Conservation (phyloP, 2,888 invertebrate species). For the Drosophila robusta region DNA sequence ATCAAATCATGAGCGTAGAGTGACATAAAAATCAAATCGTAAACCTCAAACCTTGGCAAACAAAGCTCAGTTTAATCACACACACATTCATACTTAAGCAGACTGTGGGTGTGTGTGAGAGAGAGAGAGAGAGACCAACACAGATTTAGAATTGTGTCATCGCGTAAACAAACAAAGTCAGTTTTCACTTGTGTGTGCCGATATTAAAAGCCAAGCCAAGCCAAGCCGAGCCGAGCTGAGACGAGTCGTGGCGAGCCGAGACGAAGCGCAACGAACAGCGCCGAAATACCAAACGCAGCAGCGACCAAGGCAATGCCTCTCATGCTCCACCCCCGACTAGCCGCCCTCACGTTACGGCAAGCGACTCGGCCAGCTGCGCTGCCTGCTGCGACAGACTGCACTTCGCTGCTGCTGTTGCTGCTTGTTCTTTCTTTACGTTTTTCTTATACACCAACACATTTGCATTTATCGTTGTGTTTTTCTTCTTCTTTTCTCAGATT, state of each 20-base stretch:
- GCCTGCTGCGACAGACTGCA: conserved; percentile 25
- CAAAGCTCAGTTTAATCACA: conserved; percentile 32
- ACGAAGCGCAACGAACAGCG: conserved; percentile 14
- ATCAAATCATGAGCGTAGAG: conserved; percentile 43
- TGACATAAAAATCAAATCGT: conserved; percentile 49
- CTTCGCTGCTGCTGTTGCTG: conserved; percentile 19
- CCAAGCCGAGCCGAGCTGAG: conserved; percentile 10
- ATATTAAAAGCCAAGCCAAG: conserved; percentile 54
- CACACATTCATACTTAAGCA: conserved; percentile 2
- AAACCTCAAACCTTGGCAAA: conserved; percentile 42
- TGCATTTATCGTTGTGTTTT: conserved; percentile 45
- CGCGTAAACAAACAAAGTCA: conserved; percentile 68
- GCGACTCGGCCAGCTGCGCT: conserved; percentile 42
- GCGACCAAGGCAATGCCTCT: conserved; percentile 22
- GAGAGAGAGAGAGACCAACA: conserved; percentile 35
- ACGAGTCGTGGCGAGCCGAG: conserved; percentile 1
- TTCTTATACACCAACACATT: conserved; percentile 37
- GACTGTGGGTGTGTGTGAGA: conserved; percentile 12
- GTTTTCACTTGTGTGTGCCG: conserved; percentile 40
- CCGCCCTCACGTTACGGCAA: conserved; percentile 29
- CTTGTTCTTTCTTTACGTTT: conserved; percentile 36
- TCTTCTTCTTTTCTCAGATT: conserved; percentile 43
- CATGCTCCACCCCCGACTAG: neutral
- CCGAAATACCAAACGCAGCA: conserved; percentile 36
- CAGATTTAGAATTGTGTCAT: conserved; percentile 74